Evolutionary conservation across 2,888 invertebrate genomes (phyloP).

Genomic region (Callyntrura guangdongensis): DNA sequence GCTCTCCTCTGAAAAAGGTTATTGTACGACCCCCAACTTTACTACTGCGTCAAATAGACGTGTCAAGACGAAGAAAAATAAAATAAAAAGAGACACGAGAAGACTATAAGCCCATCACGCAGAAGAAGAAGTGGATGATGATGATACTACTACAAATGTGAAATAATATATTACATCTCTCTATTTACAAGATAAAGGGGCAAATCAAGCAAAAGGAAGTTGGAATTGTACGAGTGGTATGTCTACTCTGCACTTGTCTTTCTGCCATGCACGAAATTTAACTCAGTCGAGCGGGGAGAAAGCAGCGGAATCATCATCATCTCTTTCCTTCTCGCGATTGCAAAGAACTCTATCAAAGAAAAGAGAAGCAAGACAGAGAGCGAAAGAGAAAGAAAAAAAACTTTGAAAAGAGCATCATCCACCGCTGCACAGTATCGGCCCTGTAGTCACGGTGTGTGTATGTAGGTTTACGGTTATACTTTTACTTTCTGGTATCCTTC

Average conservation of each 20-base stretch:
- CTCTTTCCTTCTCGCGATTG: not conserved
- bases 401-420: not conserved
- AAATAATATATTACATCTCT: not conserved
- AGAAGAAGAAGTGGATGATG: not conserved
- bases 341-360: not conserved
- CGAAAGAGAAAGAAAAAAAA: not conserved
- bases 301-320: constrained; percentile 21
- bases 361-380: too few species aligned
- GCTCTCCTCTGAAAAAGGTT: too few species aligned
- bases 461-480: not conserved
- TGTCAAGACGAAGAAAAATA: not conserved
- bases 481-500: not conserved
- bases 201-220: constrained; percentile 36
- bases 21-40: not conserved
- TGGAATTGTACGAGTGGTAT: constrained; percentile 36
- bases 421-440: not conserved
- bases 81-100: not conserved
- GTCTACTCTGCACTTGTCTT: not conserved
- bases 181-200: constrained; percentile 48
- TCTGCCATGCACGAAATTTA: constrained; percentile 30
- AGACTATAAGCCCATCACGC: not conserved
- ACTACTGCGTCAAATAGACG: not conserved
- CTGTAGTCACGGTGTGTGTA: not conserved
- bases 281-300: constrained; percentile 37
- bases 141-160: not conserved